A percentile compares a stretch with the other conserved stretches of the same genome.
phyloP scores from a whole-genome alignment of 2,888 invertebrate genomes.

The Pseudolycoriella hygida region DNA sequence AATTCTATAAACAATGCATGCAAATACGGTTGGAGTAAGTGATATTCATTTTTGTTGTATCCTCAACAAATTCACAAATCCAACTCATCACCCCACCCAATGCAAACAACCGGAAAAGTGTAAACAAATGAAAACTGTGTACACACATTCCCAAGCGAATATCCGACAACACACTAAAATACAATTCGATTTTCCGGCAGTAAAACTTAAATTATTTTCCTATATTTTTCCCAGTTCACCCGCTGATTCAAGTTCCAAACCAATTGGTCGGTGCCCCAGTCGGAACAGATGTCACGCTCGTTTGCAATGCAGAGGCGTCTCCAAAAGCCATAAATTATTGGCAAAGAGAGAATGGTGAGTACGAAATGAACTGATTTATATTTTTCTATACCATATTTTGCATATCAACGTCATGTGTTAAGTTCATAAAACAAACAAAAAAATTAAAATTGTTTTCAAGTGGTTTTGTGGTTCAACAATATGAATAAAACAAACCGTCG shows the following conservation, averaged over 20 bases:
- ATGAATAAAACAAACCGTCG: no score
- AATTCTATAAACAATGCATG: no score
- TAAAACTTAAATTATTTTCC: constrained; percentile 4
- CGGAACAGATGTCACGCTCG: constrained; percentile 68
- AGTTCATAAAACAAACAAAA: neutral
- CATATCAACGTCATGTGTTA: neutral
- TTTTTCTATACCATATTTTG: neutral
- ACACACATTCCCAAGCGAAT: no score
- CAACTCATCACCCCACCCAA: no score
- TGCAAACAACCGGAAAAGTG: no score
- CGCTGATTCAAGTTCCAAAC: constrained; percentile 82
- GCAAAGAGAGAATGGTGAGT: constrained; percentile 75
- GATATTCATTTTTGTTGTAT: no score
- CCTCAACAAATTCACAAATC: no score
- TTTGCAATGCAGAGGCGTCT: constrained; percentile 77
- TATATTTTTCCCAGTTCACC: constrained; percentile 58
- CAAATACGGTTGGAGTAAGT: no score
- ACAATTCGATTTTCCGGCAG: neutral
- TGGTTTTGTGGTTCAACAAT: no score
- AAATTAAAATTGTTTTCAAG: neutral
- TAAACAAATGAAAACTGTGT: no score
- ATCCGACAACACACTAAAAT: constrained; percentile 7
- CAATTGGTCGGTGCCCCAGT: constrained; percentile 80
- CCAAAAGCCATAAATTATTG: constrained; percentile 90
- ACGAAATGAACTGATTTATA: neutral